phyloP scores from a whole-genome alignment of 2,797 vertebrate species.

The Streptopelia turtur region DNA sequence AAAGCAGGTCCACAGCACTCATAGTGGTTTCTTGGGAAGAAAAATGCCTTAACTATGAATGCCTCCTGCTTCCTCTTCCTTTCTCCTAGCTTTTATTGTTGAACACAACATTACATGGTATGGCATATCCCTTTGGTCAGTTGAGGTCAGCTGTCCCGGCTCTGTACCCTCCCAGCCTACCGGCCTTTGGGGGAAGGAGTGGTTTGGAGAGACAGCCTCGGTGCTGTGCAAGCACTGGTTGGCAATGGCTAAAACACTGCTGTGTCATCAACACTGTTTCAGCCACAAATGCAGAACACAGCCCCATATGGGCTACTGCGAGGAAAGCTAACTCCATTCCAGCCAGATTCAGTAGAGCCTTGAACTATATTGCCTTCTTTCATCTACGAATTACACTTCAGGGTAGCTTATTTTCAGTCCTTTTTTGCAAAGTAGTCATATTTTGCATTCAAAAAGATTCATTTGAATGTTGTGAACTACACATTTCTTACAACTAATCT shows the following conservation, averaged over 20 bases:
- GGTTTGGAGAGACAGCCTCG: not conserved
- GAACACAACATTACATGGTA: not conserved
- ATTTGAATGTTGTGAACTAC: not conserved
- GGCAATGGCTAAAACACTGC: not conserved
- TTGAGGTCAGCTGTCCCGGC: not conserved
- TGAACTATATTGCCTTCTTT: not conserved
- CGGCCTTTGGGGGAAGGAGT: not conserved
- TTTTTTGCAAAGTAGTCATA: not conserved
- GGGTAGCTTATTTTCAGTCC: not conserved
- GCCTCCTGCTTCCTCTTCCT: rapidly evolving
- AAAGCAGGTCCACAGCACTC: not conserved
- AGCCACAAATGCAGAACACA: not conserved
- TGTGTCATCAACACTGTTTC: not conserved
- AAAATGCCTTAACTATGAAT: not conserved
- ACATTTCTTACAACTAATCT: not conserved
- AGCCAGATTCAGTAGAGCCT: not conserved
- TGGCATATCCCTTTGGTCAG: not conserved
- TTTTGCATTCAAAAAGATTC: not conserved
- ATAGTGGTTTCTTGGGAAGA: not conserved
- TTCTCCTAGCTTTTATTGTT: not conserved
- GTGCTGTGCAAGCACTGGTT: not conserved
- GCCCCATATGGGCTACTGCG: rapidly evolving
- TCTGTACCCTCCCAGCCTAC: not conserved
- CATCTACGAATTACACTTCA: not conserved
- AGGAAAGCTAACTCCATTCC: not conserved